Evolutionary conservation across 1,140 invertebrate species (phyloP).

Genomic region (Diabrotica undecimpunctata): DNA sequence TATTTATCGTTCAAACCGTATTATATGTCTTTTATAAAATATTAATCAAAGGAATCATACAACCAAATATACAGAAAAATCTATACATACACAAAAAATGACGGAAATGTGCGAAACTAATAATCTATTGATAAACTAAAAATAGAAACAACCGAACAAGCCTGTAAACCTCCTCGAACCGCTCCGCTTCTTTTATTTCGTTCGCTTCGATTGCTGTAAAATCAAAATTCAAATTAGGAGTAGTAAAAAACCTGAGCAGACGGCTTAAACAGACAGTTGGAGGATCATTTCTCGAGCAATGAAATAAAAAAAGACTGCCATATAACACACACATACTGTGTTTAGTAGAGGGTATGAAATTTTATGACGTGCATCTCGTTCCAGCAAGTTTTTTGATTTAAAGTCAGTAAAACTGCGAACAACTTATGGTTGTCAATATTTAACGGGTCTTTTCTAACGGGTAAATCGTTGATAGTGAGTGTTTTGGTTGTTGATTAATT

Average conservation of each 20-base stretch:
- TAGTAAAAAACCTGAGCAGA: constrained; percentile 16
- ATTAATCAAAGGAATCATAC: too few species aligned
- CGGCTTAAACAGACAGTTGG: constrained; percentile 24
- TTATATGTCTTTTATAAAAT: too few species aligned
- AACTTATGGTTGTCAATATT: not conserved
- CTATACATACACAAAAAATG: too few species aligned
- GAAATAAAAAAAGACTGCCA: constrained; percentile 30
- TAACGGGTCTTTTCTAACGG: too few species aligned
- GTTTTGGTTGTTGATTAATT: too few species aligned
- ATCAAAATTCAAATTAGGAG: constrained; percentile 11
- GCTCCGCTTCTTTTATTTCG: not conserved
- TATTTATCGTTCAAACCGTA: too few species aligned
- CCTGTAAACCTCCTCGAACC: not conserved
- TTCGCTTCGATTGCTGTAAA: not conserved
- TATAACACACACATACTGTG: constrained; percentile 23
- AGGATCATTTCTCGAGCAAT: constrained; percentile 22
- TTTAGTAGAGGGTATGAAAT: constrained; percentile 44
- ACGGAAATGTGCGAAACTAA: too few species aligned
- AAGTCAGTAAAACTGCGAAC: constrained; percentile 20
- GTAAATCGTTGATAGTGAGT: too few species aligned
- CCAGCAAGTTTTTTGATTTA: constrained; percentile 40
- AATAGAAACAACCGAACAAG: too few species aligned
- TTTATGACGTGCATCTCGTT: constrained; percentile 41
- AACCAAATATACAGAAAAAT: too few species aligned
- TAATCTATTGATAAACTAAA: too few species aligned